phyloP scores from a whole-genome alignment of 1,140 invertebrate genomes.

The Formica exsecta region DNA sequence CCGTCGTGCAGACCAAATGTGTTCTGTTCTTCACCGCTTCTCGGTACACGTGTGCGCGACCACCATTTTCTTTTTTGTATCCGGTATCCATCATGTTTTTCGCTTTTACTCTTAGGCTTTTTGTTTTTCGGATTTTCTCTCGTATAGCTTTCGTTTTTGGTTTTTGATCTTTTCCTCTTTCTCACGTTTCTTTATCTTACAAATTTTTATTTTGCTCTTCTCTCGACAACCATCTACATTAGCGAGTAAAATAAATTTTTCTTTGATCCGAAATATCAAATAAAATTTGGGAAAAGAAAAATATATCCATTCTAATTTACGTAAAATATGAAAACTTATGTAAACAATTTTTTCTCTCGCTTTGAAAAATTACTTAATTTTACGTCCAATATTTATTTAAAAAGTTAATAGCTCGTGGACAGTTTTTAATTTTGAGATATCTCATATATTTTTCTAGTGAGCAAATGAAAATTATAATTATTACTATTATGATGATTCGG shows the following conservation, averaged over 20 bases:
- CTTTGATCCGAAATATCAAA: background rate
- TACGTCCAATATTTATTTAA: background rate
- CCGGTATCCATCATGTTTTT: slow-evolving; percentile 34
- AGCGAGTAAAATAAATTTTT: background rate
- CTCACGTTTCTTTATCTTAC: background rate
- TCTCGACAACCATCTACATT: background rate
- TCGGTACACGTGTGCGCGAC: background rate
- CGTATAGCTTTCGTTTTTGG: background rate
- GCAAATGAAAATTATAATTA: too few species aligned
- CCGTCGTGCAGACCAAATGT: slow-evolving; percentile 65
- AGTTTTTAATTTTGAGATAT: too few species aligned
- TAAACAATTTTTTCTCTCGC: background rate
- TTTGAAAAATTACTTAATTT: slow-evolving; percentile 1
- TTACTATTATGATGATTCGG: too few species aligned
- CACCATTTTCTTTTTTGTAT: slow-evolving; percentile 26
- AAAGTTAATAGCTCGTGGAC: background rate
- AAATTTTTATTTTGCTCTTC: background rate
- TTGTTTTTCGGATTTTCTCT: slow-evolving; percentile 22
- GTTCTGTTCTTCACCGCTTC: slow-evolving; percentile 17
- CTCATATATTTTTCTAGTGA: too few species aligned
- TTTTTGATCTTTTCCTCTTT: background rate
- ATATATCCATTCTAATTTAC: background rate
- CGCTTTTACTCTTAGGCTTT: slow-evolving; percentile 10
- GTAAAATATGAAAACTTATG: background rate
- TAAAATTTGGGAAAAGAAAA: background rate